Base-by-base conservation (phyloP, 2,888 invertebrate species). In the Odontocolon sp. region DNA sequence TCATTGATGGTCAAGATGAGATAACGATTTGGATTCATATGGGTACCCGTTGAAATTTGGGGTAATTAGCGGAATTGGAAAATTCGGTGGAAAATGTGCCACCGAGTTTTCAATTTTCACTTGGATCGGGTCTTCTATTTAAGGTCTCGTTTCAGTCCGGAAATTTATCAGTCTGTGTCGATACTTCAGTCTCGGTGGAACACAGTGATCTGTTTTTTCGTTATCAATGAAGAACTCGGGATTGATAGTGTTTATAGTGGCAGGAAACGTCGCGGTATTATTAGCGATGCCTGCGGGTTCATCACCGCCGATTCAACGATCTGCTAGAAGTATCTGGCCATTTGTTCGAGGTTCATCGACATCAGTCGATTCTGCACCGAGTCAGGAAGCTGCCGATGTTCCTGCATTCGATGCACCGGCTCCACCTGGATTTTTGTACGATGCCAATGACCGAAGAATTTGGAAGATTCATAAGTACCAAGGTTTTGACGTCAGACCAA, bases 391-490 rank as follows among this genome's bases (percentile, higher is more conserved):
- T 31, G n/a, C n/a, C 6, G 42, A 18, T 18, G 42, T 18, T 6
- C 16, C 1, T n/a, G 9, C 9, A 18, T 18, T 31, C 26, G 52
- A 26, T 2, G 33, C 23, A 1, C 40, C 50, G 14, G 11, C 63
- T 26, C 14, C 56, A 3, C 26, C 40, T n/a, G 54, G 14, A 14
- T 21, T 42, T 6, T 8, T 33, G 21, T 8, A 50, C 8, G 71
- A 76, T 36, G 45, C 81, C n/a, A 78, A 70, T 38, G 76, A 78
- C 26, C 68, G 81, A 23, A 82, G 77, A 6, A 42, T 84, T 21
- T 83, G 83, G 83, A 82, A 78, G 64, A 54, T 83, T 0, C 82
- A 81, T 77, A 81, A 80, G 61, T 82, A 82, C 61, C 67, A 77
- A 18, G 80, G 81, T 2, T 77, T 83, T 67, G 81, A 83, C 21